Percentiles rank a stretch among this genome's conserved stretches.
Evolutionary conservation across 2,113 vertebrate species (phyloP).

Genomic region (Heterotilapia buettikoferi): DNA sequence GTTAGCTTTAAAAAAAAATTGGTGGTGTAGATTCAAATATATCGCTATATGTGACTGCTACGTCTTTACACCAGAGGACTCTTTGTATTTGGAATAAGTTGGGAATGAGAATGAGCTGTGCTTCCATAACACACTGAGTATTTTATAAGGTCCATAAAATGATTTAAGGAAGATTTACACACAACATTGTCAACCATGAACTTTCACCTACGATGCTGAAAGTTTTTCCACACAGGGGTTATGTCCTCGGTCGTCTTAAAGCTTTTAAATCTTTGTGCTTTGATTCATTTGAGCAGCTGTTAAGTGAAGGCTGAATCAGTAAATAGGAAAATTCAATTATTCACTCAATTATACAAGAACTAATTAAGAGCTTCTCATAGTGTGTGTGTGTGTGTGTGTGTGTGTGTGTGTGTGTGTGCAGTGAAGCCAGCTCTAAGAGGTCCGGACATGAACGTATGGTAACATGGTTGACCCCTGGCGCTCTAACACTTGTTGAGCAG

Average conservation of each 20-base stretch:
- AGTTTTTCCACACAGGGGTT: not conserved
- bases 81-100: not conserved
- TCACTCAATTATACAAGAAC: not conserved
- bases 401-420: slow-evolving; percentile 12
- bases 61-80: not conserved
- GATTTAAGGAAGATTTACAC: not conserved
- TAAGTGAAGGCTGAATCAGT: slow-evolving; percentile 15
- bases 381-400: slow-evolving; percentile 6
- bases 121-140: rapidly evolving
- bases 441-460: slow-evolving; percentile 54
- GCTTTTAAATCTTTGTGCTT: not conserved
- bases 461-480: slow-evolving; percentile 30
- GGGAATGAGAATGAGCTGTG: not conserved
- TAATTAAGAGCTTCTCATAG: not conserved
- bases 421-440: slow-evolving; percentile 35
- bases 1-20: not conserved
- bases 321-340: slow-evolving; percentile 9
- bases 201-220: not conserved
- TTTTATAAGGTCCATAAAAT: not conserved
- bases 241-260: not conserved
- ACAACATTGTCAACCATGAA: not conserved
- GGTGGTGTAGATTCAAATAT: not conserved
- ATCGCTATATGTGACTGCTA: rapidly evolving
- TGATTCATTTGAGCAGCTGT: not conserved
- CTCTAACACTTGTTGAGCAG: slow-evolving; percentile 57